Evolutionary conservation across 1,140 invertebrate species (phyloP).

Genomic region (Listronotus bonariensis): DNA sequence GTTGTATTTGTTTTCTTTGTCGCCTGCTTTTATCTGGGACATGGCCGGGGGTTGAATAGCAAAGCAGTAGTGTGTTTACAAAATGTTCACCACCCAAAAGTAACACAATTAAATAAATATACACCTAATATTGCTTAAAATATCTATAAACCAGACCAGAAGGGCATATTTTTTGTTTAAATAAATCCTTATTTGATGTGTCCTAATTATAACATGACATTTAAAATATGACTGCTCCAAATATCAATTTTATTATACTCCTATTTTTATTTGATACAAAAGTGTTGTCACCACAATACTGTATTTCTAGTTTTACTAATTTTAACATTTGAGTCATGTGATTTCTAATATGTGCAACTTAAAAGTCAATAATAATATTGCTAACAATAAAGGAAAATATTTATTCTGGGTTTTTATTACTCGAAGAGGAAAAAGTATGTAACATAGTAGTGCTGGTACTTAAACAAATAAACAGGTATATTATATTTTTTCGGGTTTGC

Average conservation of each 20-base stretch:
- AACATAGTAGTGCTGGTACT: too few relatives aligned
- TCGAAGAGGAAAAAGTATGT: too few relatives aligned
- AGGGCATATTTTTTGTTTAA: background rate
- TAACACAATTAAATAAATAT: conserved; percentile 9
- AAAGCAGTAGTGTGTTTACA: background rate
- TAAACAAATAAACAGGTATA: too few relatives aligned
- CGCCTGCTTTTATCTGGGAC: conserved; percentile 24
- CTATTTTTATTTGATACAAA: background rate
- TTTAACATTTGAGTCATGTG: background rate
- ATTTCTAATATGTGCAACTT: background rate
- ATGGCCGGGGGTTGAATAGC: conserved; percentile 10
- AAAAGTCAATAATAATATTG: background rate
- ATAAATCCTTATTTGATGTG: conserved; percentile 4
- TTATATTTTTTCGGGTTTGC: too few relatives aligned
- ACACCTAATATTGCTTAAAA: conserved; percentile 5
- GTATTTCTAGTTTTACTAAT: background rate
- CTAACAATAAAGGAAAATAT: background rate
- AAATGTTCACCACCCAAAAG: conserved; percentile 24
- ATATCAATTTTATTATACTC: conserved; percentile 12
- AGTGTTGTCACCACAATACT: background rate
- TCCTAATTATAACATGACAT: conserved; percentile 16
- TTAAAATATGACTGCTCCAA: conserved; percentile 9
- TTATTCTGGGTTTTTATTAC: background rate
- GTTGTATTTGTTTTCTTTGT: conserved; percentile 30
- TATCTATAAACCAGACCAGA: background rate